Conservation (phyloP, 2,888 invertebrate species). For the Gymnosoma rotundatum region DNA sequence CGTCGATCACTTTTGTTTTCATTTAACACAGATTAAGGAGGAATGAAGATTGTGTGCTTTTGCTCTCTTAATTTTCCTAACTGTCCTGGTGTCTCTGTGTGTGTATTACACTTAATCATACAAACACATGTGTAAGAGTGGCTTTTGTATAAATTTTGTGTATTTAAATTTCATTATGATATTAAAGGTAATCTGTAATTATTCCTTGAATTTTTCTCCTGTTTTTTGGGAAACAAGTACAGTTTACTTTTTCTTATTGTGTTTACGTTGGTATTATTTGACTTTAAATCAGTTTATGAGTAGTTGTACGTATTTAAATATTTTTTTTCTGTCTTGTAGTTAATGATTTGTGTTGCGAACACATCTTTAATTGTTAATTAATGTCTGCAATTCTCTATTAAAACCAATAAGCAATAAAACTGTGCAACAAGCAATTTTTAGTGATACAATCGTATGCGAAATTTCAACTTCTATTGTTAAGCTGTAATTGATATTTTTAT, state of each 20-base stretch:
- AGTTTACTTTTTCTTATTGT: background rate
- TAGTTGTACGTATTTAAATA: background rate
- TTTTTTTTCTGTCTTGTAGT: background rate
- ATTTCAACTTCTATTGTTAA: too few relatives aligned
- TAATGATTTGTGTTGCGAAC: constrained; percentile 57
- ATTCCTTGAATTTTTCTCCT: constrained; percentile 29
- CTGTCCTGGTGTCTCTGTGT: constrained; percentile 43
- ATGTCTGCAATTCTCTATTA: constrained; percentile 46
- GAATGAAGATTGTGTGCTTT: background rate
- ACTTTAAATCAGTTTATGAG: constrained; percentile 37
- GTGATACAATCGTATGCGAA: too few relatives aligned
- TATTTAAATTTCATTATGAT: constrained; percentile 76
- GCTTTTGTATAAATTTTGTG: constrained; percentile 51
- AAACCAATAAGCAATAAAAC: constrained; percentile 19
- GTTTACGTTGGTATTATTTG: background rate
- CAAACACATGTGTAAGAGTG: constrained; percentile 12
- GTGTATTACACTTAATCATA: background rate
- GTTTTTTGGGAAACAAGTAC: constrained; percentile 39
- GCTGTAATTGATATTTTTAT: too few relatives aligned
- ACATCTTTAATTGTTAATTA: constrained; percentile 54
- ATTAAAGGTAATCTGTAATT: constrained; percentile 63
- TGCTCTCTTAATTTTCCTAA: constrained; percentile 28
- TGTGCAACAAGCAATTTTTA: too few relatives aligned
- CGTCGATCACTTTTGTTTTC: constrained; percentile 80
- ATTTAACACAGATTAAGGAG: constrained; percentile 51